Base-by-base conservation (phyloP, 2,113 vertebrate genomes). In the Bucco capensis region DNA sequence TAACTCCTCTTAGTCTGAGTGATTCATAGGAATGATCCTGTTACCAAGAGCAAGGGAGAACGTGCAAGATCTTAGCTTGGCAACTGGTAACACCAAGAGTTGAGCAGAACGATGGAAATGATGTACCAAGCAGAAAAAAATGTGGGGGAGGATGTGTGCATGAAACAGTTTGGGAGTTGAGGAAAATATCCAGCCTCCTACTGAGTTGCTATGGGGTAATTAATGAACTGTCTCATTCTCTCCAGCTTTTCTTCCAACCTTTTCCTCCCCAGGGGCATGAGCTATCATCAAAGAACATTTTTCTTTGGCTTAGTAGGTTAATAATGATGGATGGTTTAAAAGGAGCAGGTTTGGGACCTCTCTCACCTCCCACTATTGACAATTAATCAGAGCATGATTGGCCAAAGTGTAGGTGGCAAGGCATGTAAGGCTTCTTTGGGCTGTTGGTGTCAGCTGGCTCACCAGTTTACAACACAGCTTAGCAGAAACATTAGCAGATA, bases 131-230 rank as follows among this genome's bases (percentile, higher is more conserved):
- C 8, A 91, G 75, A 76, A 87, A 88, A 72, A 93, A 94, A 89
- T 88, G 93, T 54, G 64, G 77, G 78, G 96, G 89, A 89, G 80
- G 90, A 89, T 79, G 58, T 78, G 77, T 93, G 83, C 84, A 90
- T 64, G 30, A 85, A 90, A 82, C 88, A 94, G 46, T 47, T 62
- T 30, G 47, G 81, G 86, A 92, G 89, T 91, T 94, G 87, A 85
- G 93, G 93, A 94, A 94, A 95, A 89, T 50, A 84, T 85, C 78
- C 91, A 94, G 81, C 89, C 89, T 94, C 86, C 93, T 62, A 92
- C 89, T 46, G 35, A 92, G 92, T 82, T 92, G 82, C 81, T 93
- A 35, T 85, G 86, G 92, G 82, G 62, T 87, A 91, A 96, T 95
- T 94, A 85, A 89, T 80, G 44, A 28, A 74, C 64, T 19, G 60